These are phyloP conservation scores for Melieria omissa DNA, from an alignment of 2,888 invertebrate genomes.

Conservation along the genomic window DNA sequence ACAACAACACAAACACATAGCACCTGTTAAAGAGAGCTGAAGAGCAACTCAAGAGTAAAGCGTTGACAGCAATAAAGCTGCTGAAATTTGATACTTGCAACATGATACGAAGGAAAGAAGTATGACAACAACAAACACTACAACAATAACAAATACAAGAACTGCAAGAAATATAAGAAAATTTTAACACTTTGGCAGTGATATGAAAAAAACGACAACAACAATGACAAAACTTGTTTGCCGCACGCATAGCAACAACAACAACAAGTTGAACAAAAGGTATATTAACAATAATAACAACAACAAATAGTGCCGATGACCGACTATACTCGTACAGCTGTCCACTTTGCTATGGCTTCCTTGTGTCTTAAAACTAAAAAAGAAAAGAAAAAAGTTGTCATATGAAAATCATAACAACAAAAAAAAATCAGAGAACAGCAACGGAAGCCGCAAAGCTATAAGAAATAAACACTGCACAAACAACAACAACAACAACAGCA, in stretches of 20 bases:
- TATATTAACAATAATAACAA: too few relatives aligned
- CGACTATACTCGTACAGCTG: slow-evolving; percentile 5
- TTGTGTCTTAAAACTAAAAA: background rate
- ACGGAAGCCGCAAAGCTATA: background rate
- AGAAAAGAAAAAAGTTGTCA: background rate
- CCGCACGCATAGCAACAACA: too few relatives aligned
- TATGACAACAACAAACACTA: too few relatives aligned
- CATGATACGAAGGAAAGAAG: background rate
- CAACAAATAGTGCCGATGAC: slow-evolving; percentile 3
- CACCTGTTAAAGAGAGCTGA: background rate
- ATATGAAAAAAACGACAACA: too few relatives aligned
- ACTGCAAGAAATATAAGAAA: too few relatives aligned
- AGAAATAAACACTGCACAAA: background rate
- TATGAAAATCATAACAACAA: background rate
- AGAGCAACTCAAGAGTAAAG: background rate
- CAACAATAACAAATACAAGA: too few relatives aligned
- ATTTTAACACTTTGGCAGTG: too few relatives aligned
- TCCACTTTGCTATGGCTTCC: slow-evolving; percentile 20
- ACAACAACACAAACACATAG: background rate
- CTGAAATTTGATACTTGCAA: background rate
- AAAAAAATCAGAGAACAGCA: background rate
- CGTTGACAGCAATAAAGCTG: background rate
- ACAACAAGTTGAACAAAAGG: too few relatives aligned
- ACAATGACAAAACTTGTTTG: too few relatives aligned
- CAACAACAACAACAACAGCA: background rate